These are phyloP conservation scores for Hypothenemus hampei DNA, from an alignment of 1,140 invertebrate genomes.

Conservation along the genomic window DNA sequence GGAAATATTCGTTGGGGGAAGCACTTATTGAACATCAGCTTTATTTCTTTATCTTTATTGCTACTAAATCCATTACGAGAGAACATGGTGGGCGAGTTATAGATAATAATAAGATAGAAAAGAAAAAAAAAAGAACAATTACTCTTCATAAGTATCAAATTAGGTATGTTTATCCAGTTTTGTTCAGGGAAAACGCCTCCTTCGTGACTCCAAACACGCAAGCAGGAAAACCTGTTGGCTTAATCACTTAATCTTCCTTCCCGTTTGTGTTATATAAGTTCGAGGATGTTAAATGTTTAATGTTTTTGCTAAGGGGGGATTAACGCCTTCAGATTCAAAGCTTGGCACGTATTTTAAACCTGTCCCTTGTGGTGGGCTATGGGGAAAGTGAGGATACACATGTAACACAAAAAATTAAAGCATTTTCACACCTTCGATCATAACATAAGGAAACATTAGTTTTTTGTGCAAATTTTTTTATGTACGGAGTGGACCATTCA, in stretches of 20 bases:
- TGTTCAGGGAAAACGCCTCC: constrained; percentile 3
- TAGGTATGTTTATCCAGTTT: constrained; percentile 5
- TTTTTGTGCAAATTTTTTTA: too few species aligned
- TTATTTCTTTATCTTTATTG: too few species aligned
- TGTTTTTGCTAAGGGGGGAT: constrained; percentile 13
- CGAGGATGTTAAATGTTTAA: constrained; percentile 22
- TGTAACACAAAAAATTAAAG: too few species aligned
- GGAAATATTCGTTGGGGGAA: not conserved
- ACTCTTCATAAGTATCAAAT: constrained; percentile 10
- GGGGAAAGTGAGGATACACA: not conserved
- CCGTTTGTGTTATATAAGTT: constrained; percentile 21
- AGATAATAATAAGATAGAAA: too few species aligned
- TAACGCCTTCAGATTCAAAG: constrained; percentile 6
- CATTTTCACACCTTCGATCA: too few species aligned
- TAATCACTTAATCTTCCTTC: constrained; percentile 22
- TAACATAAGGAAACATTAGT: too few species aligned
- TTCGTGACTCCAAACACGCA: constrained; percentile 16
- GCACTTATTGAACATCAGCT: constrained; percentile 4
- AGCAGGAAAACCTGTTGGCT: constrained; percentile 20
- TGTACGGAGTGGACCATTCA: too few species aligned
- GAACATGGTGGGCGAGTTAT: too few species aligned
- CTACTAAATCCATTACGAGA: too few species aligned
- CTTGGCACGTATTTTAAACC: not conserved
- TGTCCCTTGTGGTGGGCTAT: not conserved
- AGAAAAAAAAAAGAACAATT: not conserved